A percentile compares a stretch with the other conserved stretches of the same genome.
phyloP scores from a whole-genome alignment of 2,888 invertebrate genomes.

The Callinectes sapidus region DNA sequence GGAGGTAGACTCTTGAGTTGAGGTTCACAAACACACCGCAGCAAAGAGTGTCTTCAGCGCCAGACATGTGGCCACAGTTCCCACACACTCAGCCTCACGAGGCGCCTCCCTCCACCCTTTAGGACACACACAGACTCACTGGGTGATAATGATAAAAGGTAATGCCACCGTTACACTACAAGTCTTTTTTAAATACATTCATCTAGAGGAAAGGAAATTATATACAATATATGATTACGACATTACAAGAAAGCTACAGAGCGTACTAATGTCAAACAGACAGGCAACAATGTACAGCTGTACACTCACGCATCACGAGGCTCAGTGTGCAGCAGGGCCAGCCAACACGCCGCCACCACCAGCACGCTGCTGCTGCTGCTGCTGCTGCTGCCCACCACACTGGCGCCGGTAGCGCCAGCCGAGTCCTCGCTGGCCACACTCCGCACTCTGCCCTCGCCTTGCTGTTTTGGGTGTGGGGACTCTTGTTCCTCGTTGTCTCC shows the following conservation, averaged over 20 bases:
- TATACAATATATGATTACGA: constrained; percentile 60
- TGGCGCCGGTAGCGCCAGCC: not conserved
- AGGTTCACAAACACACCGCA: not conserved
- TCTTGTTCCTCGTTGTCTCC: not conserved
- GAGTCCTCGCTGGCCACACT: not conserved
- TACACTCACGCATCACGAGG: constrained; percentile 35
- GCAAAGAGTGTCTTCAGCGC: not conserved
- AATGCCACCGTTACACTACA: not conserved
- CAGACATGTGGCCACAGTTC: no score
- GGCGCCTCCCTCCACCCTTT: not conserved
- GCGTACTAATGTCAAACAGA: constrained; percentile 49
- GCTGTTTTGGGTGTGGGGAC: not conserved
- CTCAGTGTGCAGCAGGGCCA: not conserved
- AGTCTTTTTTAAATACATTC: constrained; percentile 43
- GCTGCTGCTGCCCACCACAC: not conserved
- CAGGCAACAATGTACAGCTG: constrained; percentile 48
- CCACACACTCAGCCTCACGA: not conserved
- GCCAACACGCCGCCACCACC: not conserved
- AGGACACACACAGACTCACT: not conserved
- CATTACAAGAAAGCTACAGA: constrained; percentile 54
- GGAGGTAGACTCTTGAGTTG: not conserved
- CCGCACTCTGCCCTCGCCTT: not conserved
- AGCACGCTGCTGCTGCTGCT: not conserved
- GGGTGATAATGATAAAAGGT: not conserved
- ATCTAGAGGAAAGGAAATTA: constrained; percentile 30